Evolutionary conservation across 2,888 invertebrate genomes (phyloP), one percentile per base, ranked within the genome.

Genomic region (Gari tellinella): DNA sequence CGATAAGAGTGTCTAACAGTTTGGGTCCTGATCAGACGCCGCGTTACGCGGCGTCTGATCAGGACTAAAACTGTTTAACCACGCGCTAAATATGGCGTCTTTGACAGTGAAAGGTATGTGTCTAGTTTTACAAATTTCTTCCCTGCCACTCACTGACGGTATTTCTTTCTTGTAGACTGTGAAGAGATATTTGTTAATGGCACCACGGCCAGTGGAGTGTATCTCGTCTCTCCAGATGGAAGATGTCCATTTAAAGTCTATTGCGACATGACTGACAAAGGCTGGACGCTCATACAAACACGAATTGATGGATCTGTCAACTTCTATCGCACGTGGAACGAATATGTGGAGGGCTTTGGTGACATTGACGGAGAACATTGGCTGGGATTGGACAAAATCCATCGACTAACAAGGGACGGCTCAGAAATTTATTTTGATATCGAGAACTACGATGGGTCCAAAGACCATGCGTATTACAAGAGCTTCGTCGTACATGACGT

Each of bases 341-440:
- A 67, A 7, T 72, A 67, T 19, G 72, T 72, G 1, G 21, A 25
- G 19, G 72, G 72, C 1, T 72, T 72, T 53, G 72, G 72, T 25
- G 63, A 67, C 17, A 40, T 67, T 25, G 55, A 57, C 2, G 58
- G 72, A 1, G 67, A 67, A 25, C 53, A 62, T 48, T 73, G 72
- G 72, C 45, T 73, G 2, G 72, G 72, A 3, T 43, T 73, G 15
- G 72, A 73, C 2, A 73, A 67, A 26, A 73, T 73, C 19, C 72
- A 73, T 25, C 46, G 67, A 19, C 48, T 73, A 7, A 73, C 72
- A 0, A 63, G 51, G 31, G 57, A 46, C n/a, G 72, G 66, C 4
- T 56, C 21, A 21, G 52, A 73, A 53, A 63, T 73, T 14, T 60
- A 67, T 48, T 73, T 73, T 41, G 41, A 66, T 37, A 31, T 73